Evolutionary conservation across 2,797 vertebrate species (phyloP).

Genomic region (Acanthiza pusilla): DNA sequence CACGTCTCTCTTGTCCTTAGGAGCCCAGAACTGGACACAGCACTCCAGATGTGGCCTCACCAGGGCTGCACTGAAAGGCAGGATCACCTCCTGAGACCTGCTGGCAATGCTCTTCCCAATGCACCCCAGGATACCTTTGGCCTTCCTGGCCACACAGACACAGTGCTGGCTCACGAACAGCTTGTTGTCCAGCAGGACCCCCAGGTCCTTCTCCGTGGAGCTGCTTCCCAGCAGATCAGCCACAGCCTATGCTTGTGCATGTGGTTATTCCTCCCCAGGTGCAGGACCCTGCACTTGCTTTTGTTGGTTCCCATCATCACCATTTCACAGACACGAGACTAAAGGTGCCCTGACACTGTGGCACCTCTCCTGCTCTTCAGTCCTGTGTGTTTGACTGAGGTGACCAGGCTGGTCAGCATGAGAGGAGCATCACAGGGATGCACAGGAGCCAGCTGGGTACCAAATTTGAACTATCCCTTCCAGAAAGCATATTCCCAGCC

Average conservation of each 20-base stretch:
- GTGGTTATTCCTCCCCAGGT: not conserved
- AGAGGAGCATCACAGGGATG: not conserved
- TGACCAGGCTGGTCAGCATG: not conserved
- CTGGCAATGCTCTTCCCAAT: not conserved
- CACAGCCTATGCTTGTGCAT: not conserved
- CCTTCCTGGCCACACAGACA: not conserved
- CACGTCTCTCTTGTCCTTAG: not conserved
- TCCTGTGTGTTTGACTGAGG: accelerated
- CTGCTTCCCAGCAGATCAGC: not conserved
- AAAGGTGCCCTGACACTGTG: not conserved
- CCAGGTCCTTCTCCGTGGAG: not conserved
- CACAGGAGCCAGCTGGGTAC: not conserved
- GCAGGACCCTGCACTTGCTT: no score
- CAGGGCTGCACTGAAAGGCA: not conserved
- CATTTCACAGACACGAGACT: not conserved
- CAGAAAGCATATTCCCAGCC: not conserved
- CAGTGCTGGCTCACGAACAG: not conserved
- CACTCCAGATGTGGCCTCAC: not conserved
- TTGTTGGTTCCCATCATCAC: not conserved
- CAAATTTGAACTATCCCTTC: accelerated
- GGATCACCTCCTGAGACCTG: not conserved
- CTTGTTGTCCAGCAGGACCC: not conserved
- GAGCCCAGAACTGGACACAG: not conserved
- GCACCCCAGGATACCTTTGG: not conserved
- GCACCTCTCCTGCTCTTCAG: not conserved